phyloP scores from a whole-genome alignment of 2,113 vertebrate genomes.

The Scortum barcoo region DNA sequence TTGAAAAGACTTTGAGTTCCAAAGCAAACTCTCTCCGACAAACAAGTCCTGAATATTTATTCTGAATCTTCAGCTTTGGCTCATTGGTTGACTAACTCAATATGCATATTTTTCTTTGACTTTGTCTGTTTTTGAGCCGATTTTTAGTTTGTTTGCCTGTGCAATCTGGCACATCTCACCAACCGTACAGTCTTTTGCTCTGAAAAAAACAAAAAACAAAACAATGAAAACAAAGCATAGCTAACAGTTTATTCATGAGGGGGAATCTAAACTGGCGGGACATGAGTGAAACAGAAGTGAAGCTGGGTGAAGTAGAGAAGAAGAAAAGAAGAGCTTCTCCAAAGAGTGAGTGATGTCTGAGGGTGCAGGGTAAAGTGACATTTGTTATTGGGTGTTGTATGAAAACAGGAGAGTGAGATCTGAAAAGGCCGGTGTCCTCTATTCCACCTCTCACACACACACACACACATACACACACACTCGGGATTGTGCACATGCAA shows the following conservation, averaged over 20 bases:
- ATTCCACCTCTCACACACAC: constrained; percentile 40
- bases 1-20: constrained; percentile 27
- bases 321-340: constrained; percentile 6
- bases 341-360: constrained; percentile 36
- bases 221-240: constrained; percentile 8
- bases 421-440: constrained; percentile 53
- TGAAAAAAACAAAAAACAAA: not conserved
- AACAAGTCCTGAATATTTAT: constrained; percentile 40
- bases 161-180: constrained; percentile 40
- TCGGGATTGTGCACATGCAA: not conserved
- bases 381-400: constrained; percentile 50
- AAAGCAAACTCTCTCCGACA: constrained; percentile 16
- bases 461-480: too few relatives aligned
- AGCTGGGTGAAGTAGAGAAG: constrained; percentile 7
- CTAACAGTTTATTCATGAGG: constrained; percentile 13
- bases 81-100: constrained; percentile 37
- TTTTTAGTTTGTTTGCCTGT: constrained; percentile 48
- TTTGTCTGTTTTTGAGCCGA: constrained; percentile 30
- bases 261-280: constrained; percentile 1
- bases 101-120: constrained; percentile 37
- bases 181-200: constrained; percentile 10
- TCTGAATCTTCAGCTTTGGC: constrained; percentile 23
- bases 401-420: constrained; percentile 40
- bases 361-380: constrained; percentile 34
- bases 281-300: constrained; percentile 14